Evolutionary conservation across 2,113 vertebrate genomes (phyloP), one percentile per base, ranked within the genome.

Genomic region (Ancistrus triradiatus): DNA sequence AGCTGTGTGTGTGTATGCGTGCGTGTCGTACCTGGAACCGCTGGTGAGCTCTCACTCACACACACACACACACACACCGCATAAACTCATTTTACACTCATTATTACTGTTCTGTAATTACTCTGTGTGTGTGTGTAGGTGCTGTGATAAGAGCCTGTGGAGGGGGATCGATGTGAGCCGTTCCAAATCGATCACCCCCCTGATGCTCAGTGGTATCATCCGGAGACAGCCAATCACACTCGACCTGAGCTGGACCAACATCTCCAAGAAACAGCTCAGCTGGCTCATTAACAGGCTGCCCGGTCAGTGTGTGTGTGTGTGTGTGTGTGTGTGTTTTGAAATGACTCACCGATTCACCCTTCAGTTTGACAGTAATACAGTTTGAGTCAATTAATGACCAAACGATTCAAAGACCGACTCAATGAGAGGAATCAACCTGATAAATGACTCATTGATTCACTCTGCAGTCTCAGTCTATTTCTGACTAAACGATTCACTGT

Each of bases 21-120:
- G 92, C 98, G 42, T 98, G 94, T 89, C 93, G 93, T 87, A 99
- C 96, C 27, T 99, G 96, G 96, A 99, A 99, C 87, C 88, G 95
- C 90, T 99, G 96, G 96, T 99, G 85, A 91, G 88, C 66, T 11
- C 2, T 19, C 8, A 7, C 17, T 19, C 43, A 1, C 4, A 2
- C 43, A 44, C 42, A 15, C 14, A 44, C 43, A 18, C 6, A 1
- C 7, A 31, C 7, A 31, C 2, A 8, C 43, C 9, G 40, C 14
- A 15, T 43, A 43, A 14, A 43, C n/a, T n/a, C n/a, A n/a, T n/a
- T 8, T 2, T 6, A n/a, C n/a, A 43, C 13, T 43, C 4, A n/a
- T n/a, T 43, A n/a, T 43, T n/a, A 43, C 18, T 25, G 14, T 28
- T 7, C 6, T 25, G 13, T 25, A 48, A 14, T 58, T 24, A 53